phyloP scores from a whole-genome alignment of 2,888 invertebrate genomes.

The Crepidodera aurea region DNA sequence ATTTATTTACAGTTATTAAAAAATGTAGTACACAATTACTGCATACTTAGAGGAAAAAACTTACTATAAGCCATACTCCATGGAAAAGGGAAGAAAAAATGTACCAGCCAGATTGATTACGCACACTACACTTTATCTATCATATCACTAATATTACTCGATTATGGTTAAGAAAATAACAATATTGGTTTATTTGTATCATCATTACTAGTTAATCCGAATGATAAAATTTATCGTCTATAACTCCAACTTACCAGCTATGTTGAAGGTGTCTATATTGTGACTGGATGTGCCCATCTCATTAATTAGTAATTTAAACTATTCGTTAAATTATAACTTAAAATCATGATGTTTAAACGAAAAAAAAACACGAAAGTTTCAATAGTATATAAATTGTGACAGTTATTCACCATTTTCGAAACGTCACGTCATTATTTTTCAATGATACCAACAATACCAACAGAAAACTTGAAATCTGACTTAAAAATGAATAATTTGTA shows the following conservation, averaged over 20 bases:
- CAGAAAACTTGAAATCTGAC: not conserved
- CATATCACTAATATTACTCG: not conserved
- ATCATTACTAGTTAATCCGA: not conserved
- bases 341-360: conserved; percentile 15
- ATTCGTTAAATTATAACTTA: conserved; percentile 11
- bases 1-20: not conserved
- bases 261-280: conserved; percentile 56
- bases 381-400: conserved; percentile 20
- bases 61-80: conserved; percentile 15
- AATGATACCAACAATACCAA: conserved; percentile 1
- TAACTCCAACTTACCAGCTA: conserved; percentile 50
- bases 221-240: conserved; percentile 6
- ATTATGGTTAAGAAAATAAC: not conserved
- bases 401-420: conserved; percentile 28
- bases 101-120: not conserved
- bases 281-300: conserved; percentile 58
- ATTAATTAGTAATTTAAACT: conserved; percentile 9
- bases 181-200: not conserved
- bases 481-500: not conserved
- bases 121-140: not conserved
- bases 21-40: not conserved
- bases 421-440: conserved; percentile 21
- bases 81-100: too few species aligned
- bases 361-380: conserved; percentile 24
- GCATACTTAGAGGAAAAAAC: conserved; percentile 1